Evolutionary conservation across 2,797 vertebrate species (phyloP).

Genomic region (Molothrus aeneus): DNA sequence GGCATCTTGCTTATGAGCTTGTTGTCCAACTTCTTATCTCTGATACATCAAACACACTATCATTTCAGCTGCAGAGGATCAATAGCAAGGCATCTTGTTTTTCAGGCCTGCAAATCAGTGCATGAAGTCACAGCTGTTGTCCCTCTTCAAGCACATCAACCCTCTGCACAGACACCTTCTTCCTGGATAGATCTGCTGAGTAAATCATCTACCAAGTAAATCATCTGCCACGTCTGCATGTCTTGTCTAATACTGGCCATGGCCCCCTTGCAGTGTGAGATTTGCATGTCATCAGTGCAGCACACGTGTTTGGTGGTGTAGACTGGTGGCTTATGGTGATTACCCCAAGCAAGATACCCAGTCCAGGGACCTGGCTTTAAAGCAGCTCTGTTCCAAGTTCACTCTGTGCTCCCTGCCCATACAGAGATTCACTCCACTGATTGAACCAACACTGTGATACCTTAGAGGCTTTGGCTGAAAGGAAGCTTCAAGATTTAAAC

Average conservation of each 20-base stretch:
- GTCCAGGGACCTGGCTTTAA: not conserved
- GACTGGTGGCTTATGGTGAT: not conserved
- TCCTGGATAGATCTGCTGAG: not conserved
- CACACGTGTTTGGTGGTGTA: not conserved
- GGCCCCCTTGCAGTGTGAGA: not conserved
- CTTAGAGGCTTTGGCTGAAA: constrained; percentile 28
- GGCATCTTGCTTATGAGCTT: not conserved
- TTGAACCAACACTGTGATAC: not conserved
- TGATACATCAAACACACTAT: not conserved
- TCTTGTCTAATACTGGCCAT: not conserved
- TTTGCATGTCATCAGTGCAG: fast-evolving
- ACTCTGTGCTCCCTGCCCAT: not conserved
- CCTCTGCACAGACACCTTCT: not conserved
- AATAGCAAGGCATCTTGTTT: not conserved
- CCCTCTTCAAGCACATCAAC: not conserved
- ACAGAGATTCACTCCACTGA: not conserved
- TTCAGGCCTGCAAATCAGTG: not conserved
- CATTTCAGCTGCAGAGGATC: not conserved
- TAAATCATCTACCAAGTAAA: not conserved
- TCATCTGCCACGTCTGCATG: not conserved
- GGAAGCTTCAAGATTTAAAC: constrained; percentile 7
- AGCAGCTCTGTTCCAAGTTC: not conserved
- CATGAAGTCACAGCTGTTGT: not conserved
- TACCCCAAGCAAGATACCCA: not conserved
- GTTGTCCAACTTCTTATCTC: not conserved